Conservation (phyloP, 2,888 invertebrate species). For the Drosophila vallismaia region DNA sequence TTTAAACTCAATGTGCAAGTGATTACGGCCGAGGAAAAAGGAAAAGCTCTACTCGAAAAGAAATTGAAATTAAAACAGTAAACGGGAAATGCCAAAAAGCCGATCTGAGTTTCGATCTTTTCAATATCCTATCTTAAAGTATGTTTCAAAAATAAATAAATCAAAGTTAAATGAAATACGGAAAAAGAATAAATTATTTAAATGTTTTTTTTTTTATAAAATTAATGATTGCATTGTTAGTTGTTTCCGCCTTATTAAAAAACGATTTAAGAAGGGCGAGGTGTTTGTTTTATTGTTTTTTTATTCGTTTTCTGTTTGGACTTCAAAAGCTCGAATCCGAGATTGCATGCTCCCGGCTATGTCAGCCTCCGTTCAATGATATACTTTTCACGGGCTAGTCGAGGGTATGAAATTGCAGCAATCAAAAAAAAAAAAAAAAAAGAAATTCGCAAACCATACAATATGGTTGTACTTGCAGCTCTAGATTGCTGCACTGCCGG, state of each 20-base stretch:
- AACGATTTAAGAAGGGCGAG: neutral
- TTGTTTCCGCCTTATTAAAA: neutral
- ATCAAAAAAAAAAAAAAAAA: constrained; percentile 7
- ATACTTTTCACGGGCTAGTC: neutral
- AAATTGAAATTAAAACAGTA: constrained; percentile 27
- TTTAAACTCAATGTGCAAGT: constrained; percentile 41
- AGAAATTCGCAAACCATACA: constrained; percentile 32
- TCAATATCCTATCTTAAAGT: neutral
- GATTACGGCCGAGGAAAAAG: constrained; percentile 8
- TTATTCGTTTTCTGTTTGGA: neutral
- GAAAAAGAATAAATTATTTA: constrained; percentile 1
- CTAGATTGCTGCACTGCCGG: constrained; percentile 15
- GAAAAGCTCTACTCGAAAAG: constrained; percentile 16
- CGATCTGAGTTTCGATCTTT: no score
- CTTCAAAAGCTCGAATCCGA: neutral
- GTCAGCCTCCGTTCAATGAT: neutral
- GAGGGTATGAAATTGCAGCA: constrained; percentile 37
- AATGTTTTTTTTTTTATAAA: neutral
- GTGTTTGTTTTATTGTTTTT: neutral
- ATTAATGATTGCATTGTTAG: neutral
- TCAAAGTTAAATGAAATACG: neutral
- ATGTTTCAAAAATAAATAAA: neutral
- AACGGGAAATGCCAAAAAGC: constrained; percentile 4
- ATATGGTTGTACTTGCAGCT: constrained; percentile 22
- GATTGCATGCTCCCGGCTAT: neutral